Evolutionary conservation across 1,140 invertebrate genomes (phyloP), one percentile per base, ranked within the genome.

Genomic region (Cydia amplana): DNA sequence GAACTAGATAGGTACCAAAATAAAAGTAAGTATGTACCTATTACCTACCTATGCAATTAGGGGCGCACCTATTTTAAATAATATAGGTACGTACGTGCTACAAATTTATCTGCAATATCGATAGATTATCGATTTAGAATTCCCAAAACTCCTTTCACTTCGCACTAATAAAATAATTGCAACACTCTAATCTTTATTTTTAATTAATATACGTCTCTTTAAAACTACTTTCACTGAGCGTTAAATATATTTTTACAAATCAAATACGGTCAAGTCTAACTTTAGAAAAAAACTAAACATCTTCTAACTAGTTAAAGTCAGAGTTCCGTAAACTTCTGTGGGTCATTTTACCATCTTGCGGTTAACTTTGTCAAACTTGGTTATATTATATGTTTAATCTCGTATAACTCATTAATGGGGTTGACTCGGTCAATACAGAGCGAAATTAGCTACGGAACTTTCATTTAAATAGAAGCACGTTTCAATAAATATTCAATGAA

Each of bases 301-400:
- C 0, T 67, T 70, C 28, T 6, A 36, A 1, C 16, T n/a, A 36
- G 2, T 70, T n/a, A 32, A 36, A 36, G 28, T 70, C 18, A 70
- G 65, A 18, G 65, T 10, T 70, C 65, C 36, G 36, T 36, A 60
- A 60, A 60, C 20, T 60, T 60, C 55, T 10, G 55, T 40, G 65
- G 25, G 23, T 70, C 32, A 40, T 7, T 36, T 70, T 70, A 36
- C n/a, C 43, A 70, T 70, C 14, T 70, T 70, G 65, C 9, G 28
- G 65, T 40, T 40, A 36, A 70, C 7, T 36, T 70, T 40, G 65
- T 36, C 32, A 18, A 32, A n/a, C 5, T n/a, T 28, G 12, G 36
- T 36, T 43, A 36, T 18, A 10, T 36, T 43, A 36, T 18, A 10
- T 40, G 32, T 70, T 70, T 40, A 70, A 40, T 65, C 65, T 9